These are phyloP conservation scores for Leptodirus hochenwartii DNA, from an alignment of 2,888 invertebrate species.

Conservation along the genomic window DNA sequence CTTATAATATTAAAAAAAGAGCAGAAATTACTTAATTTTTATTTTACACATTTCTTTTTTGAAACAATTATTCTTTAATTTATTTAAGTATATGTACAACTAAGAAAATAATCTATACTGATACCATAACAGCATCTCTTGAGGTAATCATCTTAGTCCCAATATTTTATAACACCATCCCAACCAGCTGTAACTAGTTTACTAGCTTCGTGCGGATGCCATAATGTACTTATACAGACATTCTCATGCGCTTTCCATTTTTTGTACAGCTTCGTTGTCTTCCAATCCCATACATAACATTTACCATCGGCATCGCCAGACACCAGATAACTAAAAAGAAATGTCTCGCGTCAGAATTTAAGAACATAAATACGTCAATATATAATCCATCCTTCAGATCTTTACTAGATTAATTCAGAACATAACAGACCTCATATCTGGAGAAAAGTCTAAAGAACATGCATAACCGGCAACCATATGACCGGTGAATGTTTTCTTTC, in stretches of 20 bases:
- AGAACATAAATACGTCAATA: background rate
- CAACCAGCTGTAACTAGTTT: slow-evolving; percentile 96
- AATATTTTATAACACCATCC: slow-evolving; percentile 97
- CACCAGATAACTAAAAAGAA: slow-evolving; percentile 62
- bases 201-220: slow-evolving; percentile 99
- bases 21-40: too few relatives aligned
- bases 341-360: background rate
- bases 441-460: slow-evolving; percentile 90
- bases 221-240: slow-evolving; percentile 83
- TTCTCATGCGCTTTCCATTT: slow-evolving; percentile 99
- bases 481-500: slow-evolving; percentile 94
- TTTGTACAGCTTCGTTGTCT: slow-evolving; percentile 92
- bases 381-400: background rate
- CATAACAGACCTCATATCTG: slow-evolving; percentile 75
- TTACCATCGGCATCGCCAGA: slow-evolving; percentile 99
- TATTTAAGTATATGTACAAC: too few relatives aligned
- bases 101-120: too few relatives aligned
- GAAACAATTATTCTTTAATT: too few relatives aligned
- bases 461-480: slow-evolving; percentile 99
- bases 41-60: too few relatives aligned
- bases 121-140: too few relatives aligned
- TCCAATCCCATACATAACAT: slow-evolving; percentile 99
- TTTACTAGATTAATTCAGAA: slow-evolving; percentile 3
- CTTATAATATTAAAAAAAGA: too few relatives aligned
- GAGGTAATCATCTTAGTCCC: too few relatives aligned